phyloP scores from a whole-genome alignment of 2,113 vertebrate species.

The Setophaga kirtlandii region DNA sequence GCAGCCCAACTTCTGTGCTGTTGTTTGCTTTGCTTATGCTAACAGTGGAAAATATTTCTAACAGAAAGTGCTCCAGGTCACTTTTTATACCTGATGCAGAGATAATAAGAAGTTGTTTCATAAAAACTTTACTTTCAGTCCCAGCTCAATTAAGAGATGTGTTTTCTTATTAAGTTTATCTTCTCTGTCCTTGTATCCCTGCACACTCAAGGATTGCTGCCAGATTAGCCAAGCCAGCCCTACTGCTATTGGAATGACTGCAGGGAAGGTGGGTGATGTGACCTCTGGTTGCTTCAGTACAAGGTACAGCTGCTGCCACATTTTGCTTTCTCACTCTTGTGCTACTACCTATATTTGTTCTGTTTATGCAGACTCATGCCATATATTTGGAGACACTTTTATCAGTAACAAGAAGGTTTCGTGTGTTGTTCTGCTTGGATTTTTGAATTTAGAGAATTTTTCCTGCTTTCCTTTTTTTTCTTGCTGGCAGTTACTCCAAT shows the following conservation, averaged over 20 bases:
- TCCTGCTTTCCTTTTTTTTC: neutral
- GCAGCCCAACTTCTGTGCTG: neutral
- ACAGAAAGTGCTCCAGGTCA: neutral
- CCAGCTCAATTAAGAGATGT: neutral
- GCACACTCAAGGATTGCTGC: neutral
- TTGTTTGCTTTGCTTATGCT: neutral
- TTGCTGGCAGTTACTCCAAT: neutral
- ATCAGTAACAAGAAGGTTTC: neutral
- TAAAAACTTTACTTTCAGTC: neutral
- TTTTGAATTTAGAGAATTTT: neutral
- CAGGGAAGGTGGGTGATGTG: neutral
- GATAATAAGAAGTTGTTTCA: neutral
- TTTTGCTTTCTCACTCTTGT: neutral
- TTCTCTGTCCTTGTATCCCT: neutral
- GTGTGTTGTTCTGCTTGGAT: neutral
- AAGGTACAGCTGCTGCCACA: neutral
- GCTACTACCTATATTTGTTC: neutral
- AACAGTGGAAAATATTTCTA: constrained; percentile 8
- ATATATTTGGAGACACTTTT: neutral
- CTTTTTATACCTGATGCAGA: neutral
- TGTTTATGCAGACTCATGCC: neutral
- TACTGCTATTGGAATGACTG: neutral
- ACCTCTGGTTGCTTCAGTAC: neutral
- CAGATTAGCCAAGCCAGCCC: neutral
- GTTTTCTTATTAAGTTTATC: neutral